These are phyloP conservation scores for Lophius americanus DNA, from an alignment of 2,797 vertebrate species.

Conservation along the genomic window DNA sequence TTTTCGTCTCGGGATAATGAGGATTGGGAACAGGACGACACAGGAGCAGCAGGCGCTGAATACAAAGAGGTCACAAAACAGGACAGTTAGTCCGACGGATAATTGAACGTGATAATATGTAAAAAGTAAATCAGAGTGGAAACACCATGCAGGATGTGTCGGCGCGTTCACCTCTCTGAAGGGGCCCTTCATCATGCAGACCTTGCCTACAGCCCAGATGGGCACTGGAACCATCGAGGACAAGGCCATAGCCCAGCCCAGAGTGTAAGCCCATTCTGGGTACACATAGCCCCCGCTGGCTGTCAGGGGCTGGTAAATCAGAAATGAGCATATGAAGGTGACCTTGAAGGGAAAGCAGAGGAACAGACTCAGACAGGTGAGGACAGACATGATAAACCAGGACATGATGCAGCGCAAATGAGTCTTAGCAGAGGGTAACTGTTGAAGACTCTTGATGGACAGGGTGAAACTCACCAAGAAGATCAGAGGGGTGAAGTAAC, in stretches of 20 bases:
- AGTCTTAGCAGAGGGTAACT: no score
- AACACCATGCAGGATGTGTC: not conserved
- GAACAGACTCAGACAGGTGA: not conserved
- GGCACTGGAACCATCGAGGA: constrained; percentile 26
- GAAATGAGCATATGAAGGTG: constrained; percentile 28
- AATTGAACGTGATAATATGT: not conserved
- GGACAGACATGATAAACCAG: not conserved
- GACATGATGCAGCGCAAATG: no score
- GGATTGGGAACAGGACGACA: constrained; percentile 6
- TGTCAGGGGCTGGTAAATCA: constrained; percentile 29
- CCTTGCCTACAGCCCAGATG: constrained; percentile 10
- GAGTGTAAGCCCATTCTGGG: constrained; percentile 32
- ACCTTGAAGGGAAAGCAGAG: constrained; percentile 22
- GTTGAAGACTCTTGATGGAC: not conserved
- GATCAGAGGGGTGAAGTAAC: constrained; percentile 35
- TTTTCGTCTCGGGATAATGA: not conserved
- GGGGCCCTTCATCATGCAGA: constrained; percentile 25
- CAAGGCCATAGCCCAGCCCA: constrained; percentile 33
- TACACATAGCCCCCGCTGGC: constrained; percentile 1
- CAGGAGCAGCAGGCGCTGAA: constrained; percentile 22
- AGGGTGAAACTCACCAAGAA: constrained; percentile 27
- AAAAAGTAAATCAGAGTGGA: no score
- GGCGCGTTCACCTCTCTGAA: constrained; percentile 26
- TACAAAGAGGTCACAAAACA: not conserved
- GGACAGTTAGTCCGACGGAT: not conserved